Base-by-base conservation (phyloP, 2,113 vertebrate genomes). In the Nesoenas mayeri region DNA sequence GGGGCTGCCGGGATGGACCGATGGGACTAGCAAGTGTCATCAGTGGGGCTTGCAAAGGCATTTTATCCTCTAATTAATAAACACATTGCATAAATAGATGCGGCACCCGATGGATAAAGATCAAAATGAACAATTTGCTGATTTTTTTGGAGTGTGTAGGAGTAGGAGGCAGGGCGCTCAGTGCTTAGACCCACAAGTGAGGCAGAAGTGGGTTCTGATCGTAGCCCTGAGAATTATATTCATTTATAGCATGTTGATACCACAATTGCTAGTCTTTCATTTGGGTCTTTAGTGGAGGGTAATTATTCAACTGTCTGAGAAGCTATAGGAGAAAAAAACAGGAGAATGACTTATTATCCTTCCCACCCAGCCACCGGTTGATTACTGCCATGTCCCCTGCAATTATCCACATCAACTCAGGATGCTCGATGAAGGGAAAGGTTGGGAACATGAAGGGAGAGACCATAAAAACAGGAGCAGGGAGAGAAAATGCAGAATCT, bases 251-350 rank as follows among this genome's bases (percentile, higher is more conserved):
- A 12, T 29, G 70, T 72, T 77, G 91, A 62, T 91, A 8, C 72
- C 70, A 79, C 79, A 85, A 38, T 90, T 90, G 78, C 56, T 78
- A 62, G 4, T 8, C 66, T 95, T 79, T 15, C 61, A 11, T 18
- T 70, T 13, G 28, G 79, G 65, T 60, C 90, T 88, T 60, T 36
- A 51, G 40, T 18, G 47, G 69, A n/a, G 94, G 62, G 12, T 79
- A 73, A 82, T 96, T 57, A 57, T 19, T 62, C 77, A 66, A 61
- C 70, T 96, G 57, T 91, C 83, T 85, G 32, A 89, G 93, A 82
- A 89, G 83, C 44, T 69, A 1, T 5, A 12, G 84, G 80, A 57
- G 89, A 29, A 61, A 38, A 84, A 93, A 34, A 1, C 48, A 82
- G 36, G 79, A 88, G 87, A 93, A 82, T 36, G 70, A 50, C 29